These are phyloP conservation scores for Drosophila nigromelanica DNA, from an alignment of 1,140 invertebrate genomes.

Conservation along the genomic window DNA sequence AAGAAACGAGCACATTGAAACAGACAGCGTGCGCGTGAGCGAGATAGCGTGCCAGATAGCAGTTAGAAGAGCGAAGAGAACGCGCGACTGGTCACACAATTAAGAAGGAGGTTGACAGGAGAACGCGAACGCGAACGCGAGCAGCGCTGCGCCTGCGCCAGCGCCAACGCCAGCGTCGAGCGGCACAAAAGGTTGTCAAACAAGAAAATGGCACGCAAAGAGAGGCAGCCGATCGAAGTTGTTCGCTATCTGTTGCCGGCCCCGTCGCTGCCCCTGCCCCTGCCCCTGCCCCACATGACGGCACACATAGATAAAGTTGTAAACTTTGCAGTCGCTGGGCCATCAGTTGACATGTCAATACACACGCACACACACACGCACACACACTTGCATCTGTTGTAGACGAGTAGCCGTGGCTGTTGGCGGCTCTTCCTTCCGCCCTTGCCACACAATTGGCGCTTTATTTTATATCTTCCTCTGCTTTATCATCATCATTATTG, in stretches of 20 bases:
- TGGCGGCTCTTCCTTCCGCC: constrained; percentile 47
- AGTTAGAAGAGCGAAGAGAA: constrained; percentile 18
- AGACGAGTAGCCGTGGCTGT: constrained; percentile 4
- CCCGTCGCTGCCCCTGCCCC: not conserved
- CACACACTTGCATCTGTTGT: constrained; percentile 9
- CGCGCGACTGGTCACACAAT: constrained; percentile 47
- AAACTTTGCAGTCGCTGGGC: constrained; percentile 64
- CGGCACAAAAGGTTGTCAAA: constrained; percentile 74
- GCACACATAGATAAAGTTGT: constrained; percentile 81
- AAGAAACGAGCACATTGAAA: constrained; percentile 17
- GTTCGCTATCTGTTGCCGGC: constrained; percentile 40
- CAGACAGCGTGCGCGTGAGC: constrained; percentile 5
- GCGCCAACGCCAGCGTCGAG: constrained; percentile 9
- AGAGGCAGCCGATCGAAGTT: constrained; percentile 14
- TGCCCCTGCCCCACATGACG: constrained; percentile 29
- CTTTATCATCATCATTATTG: constrained; percentile 67
- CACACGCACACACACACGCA: constrained; percentile 1
- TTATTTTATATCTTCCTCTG: constrained; percentile 69
- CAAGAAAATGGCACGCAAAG: constrained; percentile 75
- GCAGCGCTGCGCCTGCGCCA: constrained; percentile 6
- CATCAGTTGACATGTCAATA: constrained; percentile 78
- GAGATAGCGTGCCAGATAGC: constrained; percentile 19
- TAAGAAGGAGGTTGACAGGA: constrained; percentile 47
- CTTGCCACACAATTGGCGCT: constrained; percentile 65
- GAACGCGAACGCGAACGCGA: constrained; percentile 1